Percentiles rank a stretch among this genome's conserved stretches.
Conservation (phyloP, 2,797 vertebrate genomes). For the Microhierax caerulescens region DNA sequence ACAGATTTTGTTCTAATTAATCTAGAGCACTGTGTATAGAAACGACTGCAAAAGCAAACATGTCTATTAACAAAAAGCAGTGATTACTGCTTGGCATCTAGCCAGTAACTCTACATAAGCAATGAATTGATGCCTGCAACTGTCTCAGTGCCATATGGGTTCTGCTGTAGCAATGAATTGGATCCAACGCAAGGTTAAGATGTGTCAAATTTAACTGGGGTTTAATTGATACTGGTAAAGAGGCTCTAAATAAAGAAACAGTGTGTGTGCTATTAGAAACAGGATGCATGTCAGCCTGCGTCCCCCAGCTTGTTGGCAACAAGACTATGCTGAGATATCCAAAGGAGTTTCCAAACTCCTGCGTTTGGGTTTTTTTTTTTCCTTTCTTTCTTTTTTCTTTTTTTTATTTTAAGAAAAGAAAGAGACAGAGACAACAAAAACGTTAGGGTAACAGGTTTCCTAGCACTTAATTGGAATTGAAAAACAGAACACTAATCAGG, state of each 20-base stretch:
- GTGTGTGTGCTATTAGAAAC: conserved; percentile 74
- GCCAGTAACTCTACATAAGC: conserved; percentile 82
- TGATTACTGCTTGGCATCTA: conserved; percentile 80
- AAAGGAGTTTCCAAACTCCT: conserved; percentile 72
- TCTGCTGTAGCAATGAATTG: conserved; percentile 87
- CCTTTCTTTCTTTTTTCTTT: not conserved
- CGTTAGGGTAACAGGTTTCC: conserved; percentile 34
- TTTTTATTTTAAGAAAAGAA: not conserved
- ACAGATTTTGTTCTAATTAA: conserved; percentile 84
- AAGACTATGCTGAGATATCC: conserved; percentile 57
- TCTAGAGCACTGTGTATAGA: conserved; percentile 81
- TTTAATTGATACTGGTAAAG: conserved; percentile 91
- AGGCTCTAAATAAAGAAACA: conserved; percentile 83
- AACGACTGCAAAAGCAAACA: conserved; percentile 87
- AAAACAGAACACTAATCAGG: not conserved
- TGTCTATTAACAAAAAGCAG: conserved; percentile 87
- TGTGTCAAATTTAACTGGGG: conserved; percentile 90
- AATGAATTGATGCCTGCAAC: conserved; percentile 81
- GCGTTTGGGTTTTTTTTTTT: conserved; percentile 11
- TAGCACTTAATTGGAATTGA: conserved; percentile 2
- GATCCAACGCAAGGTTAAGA: conserved; percentile 88
- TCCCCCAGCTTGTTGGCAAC: conserved; percentile 68
- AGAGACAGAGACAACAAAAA: not conserved
- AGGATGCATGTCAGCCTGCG: conserved; percentile 70
- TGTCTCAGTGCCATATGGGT: conserved; percentile 88